Conservation (phyloP, 2,888 invertebrate genomes). For the Netelia inedita region DNA sequence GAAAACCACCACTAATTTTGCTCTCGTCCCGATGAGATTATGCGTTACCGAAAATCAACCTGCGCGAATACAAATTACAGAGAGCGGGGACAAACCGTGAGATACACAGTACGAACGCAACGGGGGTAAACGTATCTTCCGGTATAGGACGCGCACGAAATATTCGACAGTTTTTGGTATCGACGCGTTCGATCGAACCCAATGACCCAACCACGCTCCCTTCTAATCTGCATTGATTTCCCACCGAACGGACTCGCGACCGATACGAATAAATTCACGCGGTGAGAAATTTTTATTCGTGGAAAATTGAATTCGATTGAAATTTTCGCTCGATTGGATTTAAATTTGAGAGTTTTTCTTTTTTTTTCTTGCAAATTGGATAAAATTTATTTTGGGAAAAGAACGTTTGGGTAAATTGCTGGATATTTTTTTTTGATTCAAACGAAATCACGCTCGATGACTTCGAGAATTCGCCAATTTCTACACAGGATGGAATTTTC, state of each 20-base stretch:
- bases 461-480: conserved; percentile 24
- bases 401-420: too few relatives aligned
- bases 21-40: conserved; percentile 73
- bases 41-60: conserved; percentile 71
- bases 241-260: not conserved
- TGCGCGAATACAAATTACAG: conserved; percentile 71
- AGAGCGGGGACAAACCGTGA: not conserved
- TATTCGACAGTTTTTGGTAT: conserved; percentile 7
- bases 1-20: conserved; percentile 76
- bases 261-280: too few relatives aligned
- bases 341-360: too few relatives aligned
- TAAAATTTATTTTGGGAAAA: too few relatives aligned
- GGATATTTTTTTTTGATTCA: too few relatives aligned
- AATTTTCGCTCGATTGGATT: too few relatives aligned
- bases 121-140: not conserved
- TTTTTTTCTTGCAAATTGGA: too few relatives aligned
- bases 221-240: not conserved
- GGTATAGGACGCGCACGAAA: not conserved
- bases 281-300: too few relatives aligned
- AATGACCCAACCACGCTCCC: not conserved
- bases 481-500: conserved; percentile 23
- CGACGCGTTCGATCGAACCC: not conserved
- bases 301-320: too few relatives aligned
- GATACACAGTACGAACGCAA: not conserved
- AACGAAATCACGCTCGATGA: not conserved